Base-by-base conservation (phyloP, 1,140 invertebrate species). In the Drosophila insularis region DNA sequence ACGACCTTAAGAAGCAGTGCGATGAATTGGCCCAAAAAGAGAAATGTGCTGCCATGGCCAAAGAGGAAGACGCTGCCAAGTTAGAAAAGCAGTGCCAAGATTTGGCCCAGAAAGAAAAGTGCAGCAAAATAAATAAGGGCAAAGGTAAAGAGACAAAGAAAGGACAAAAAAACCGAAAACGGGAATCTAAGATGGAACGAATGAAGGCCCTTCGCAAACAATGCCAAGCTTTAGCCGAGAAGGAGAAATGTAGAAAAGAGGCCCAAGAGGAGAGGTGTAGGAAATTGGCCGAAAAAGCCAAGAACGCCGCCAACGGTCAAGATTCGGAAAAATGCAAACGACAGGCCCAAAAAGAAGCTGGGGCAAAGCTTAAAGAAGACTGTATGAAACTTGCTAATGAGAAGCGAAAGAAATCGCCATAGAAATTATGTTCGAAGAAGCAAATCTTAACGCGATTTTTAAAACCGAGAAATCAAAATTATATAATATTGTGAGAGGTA, bases 61-160 rank as follows among this genome's bases (percentile, higher is more conserved):
- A 31, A 13, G 10, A 50, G 37, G 21, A 19, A 37, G 31, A 32
- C 13, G 19, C 40, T 19, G 27, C 53, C 40, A 61, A 37, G 13
- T 8, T 40, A 5, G 10, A 62, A 19, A 68, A 68, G n/a, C 17
- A 46, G 11, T 74, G 75, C 40, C 14, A 61, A n/a, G 35, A 10
- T 13, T 13, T 75, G 21, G 68, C 55, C 4, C 4, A 59, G 17
- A 54, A 60, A 11, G 40, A 53, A 46, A 53, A 62, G 27, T 71
- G 73, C 8, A 13, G 14, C 13, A 67, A 71, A 63, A 7, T 71
- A 19, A 14, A 40, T 3, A 13, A 61, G 21, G 2, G 50, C 6
- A 66, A 55, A 54, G 6, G 10, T 13, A 43, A 43, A n/a, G n/a
- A 23, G 23, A 23, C 23, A 54, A 40, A 50, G 43, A 46, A 46